phyloP scores from a whole-genome alignment of 2,113 vertebrate genomes.

The Channa argus region DNA sequence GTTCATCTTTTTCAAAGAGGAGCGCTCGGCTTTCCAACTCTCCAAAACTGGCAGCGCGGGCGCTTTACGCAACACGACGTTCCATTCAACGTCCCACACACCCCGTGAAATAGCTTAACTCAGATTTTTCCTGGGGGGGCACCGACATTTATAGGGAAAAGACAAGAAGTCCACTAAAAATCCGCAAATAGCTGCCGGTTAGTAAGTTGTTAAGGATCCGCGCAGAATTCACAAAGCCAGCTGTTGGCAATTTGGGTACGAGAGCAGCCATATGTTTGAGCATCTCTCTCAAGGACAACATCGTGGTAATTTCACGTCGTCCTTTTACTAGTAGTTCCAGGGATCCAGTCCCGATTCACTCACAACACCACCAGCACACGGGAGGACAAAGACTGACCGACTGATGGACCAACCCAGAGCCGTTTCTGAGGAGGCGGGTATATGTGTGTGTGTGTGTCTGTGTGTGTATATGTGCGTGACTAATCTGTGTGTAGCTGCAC shows the following conservation, averaged over 20 bases:
- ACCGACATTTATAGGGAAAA: constrained; percentile 28
- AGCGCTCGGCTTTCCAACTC: constrained; percentile 60
- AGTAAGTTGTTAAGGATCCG: constrained; percentile 33
- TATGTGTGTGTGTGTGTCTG: constrained; percentile 22
- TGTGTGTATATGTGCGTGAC: constrained; percentile 12
- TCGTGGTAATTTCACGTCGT: constrained; percentile 11
- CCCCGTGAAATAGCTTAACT: constrained; percentile 55
- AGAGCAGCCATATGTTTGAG: constrained; percentile 54
- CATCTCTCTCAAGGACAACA: constrained; percentile 33
- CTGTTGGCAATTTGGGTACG: constrained; percentile 24
- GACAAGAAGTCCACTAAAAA: constrained; percentile 6
- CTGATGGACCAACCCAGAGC: constrained; percentile 72
- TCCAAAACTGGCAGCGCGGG: constrained; percentile 58
- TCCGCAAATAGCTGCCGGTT: not conserved
- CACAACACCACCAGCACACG: constrained; percentile 28
- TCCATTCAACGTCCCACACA: constrained; percentile 44
- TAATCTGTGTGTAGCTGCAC: constrained; percentile 41
- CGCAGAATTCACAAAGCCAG: constrained; percentile 5
- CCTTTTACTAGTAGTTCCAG: constrained; percentile 33
- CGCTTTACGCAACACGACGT: constrained; percentile 69
- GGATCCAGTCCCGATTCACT: constrained; percentile 40
- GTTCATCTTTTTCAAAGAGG: constrained; percentile 72
- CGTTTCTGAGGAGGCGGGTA: constrained; percentile 61
- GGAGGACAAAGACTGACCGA: constrained; percentile 71
- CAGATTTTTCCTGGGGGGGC: constrained; percentile 42